A percentile compares a stretch with the other conserved stretches of the same genome.
Evolutionary conservation across 2,113 vertebrate genomes (phyloP).

Genomic region (Mastomys natalensis): DNA sequence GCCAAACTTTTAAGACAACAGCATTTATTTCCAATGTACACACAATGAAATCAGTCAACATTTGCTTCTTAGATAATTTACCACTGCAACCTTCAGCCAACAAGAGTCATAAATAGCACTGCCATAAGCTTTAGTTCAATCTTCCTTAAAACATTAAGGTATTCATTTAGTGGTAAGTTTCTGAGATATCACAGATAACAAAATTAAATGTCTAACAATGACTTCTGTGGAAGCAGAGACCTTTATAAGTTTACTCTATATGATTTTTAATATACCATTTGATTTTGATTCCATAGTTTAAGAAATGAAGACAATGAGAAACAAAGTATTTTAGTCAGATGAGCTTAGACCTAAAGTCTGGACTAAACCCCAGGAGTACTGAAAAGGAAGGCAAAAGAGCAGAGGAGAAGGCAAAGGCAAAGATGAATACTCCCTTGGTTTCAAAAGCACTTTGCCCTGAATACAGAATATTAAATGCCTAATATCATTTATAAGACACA

Average conservation of each 20-base stretch:
- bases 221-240: not conserved
- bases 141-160: conserved; percentile 10
- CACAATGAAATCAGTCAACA: conserved; percentile 35
- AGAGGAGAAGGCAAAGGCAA: not conserved
- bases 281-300: conserved; percentile 7
- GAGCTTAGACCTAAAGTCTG: not conserved
- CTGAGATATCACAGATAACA: conserved; percentile 5
- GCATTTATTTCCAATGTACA: not conserved
- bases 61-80: conserved; percentile 33
- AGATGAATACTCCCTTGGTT: not conserved
- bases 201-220: conserved; percentile 4
- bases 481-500: conserved; percentile 66
- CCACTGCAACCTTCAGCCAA: not conserved
- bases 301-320: conserved; percentile 50
- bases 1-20: conserved; percentile 12
- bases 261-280: conserved; percentile 13
- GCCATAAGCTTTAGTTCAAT: not conserved
- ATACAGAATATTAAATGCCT: conserved; percentile 65
- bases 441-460: conserved; percentile 56
- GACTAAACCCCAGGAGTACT: not conserved
- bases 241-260: not conserved
- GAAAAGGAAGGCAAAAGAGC: not conserved
- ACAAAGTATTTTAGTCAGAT: not conserved
- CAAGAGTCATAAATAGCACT: not conserved
- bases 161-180: not conserved